Base-by-base conservation (phyloP, 2,888 invertebrate genomes). In the Hypolimnas misippus region DNA sequence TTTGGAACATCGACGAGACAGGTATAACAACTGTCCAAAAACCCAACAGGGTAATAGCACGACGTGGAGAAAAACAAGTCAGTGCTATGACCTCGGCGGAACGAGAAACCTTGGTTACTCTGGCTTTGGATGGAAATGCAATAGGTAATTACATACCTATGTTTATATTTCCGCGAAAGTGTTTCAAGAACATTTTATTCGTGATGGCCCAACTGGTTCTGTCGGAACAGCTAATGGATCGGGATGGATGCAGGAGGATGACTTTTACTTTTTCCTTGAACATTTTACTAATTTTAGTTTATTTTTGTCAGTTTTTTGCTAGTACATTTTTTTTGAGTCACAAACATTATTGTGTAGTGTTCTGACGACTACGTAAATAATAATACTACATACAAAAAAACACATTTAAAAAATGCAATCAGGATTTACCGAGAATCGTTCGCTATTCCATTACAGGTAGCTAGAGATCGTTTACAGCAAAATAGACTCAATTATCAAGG, bases 1-100 rank as follows among this genome's bases (percentile, higher is more conserved):
- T 86, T 33, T 86, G 71, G 68, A 86, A 86, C 64, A 61, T 79
- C 17, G 82, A 83, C 57, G 79, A 84, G 66, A 77, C 79, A 0
- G 83, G 80, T 0, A 66, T 83, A 0, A 81, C 82, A 1, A 81
- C 83, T 2, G 83, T 85, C 3, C 81, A 83, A 61, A 80, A 73
- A 63, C 79, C 82, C 10, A 64, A 74, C 49, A 74, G 72, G 67
- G 67, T 86, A 29, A 63, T 85, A 54, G 81, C 79, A 2, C 63
- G 69, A 66, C 76, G 73, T 68, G 83, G 84, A 35, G 54, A 58
- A 3, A 78, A 76, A 56, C 25, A 35, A n/a, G 53, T 8, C 6
- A 12, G 35, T 38, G 16, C 19, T 33, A 19, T 19, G 2, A 81
- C 79, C 16, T 84, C 81, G 8, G 80, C 73, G 6, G 82, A 84